phyloP scores from a whole-genome alignment of 1,140 invertebrate species.

The Yoshiicerus persimilis region DNA sequence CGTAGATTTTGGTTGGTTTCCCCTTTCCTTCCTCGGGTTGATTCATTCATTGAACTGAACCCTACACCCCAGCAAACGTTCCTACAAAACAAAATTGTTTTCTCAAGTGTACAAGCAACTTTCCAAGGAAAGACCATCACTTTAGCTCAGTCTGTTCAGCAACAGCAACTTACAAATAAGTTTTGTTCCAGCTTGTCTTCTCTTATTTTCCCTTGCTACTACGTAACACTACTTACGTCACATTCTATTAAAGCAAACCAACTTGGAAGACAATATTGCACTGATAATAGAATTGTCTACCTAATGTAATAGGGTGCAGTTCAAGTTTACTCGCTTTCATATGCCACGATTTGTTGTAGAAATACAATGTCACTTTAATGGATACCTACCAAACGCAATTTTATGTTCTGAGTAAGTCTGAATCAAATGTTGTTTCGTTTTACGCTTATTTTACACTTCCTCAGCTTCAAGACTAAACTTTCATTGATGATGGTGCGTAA shows the following conservation, averaged over 20 bases:
- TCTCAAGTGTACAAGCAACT: constrained; percentile 17
- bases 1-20: neutral
- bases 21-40: neutral
- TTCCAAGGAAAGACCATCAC: neutral
- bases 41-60: neutral
- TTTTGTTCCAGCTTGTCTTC: neutral
- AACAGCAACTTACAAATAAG: neutral
- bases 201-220: neutral
- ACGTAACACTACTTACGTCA: neutral
- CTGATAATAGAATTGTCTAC: neutral
- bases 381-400: neutral
- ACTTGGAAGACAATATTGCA: neutral
- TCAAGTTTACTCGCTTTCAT: neutral
- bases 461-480: no score
- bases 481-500: no score
- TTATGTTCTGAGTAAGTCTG: no score
- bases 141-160: neutral
- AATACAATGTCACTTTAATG: no score
- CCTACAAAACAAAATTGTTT: constrained; percentile 1
- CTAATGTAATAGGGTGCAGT: neutral
- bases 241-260: neutral
- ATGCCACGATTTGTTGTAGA: neutral
- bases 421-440: neutral
- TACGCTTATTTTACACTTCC: no score
- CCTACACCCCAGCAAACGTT: neutral